phyloP scores from a whole-genome alignment of 2,113 vertebrate species.

The Chionis minor region DNA sequence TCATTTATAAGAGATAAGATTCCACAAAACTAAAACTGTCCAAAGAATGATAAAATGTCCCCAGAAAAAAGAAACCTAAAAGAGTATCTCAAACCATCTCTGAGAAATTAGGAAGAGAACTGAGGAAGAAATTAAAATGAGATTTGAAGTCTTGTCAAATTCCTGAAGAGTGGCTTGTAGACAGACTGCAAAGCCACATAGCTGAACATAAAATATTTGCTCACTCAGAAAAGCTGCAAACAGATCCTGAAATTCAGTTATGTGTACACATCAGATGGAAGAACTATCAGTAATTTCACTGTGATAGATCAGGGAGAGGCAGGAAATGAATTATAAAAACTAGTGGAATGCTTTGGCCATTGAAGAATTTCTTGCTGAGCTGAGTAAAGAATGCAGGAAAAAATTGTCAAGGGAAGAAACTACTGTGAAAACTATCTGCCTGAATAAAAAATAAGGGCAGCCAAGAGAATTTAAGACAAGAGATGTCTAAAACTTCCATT shows the following conservation, averaged over 20 bases:
- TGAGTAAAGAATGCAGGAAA: not conserved
- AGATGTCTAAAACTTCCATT: not conserved
- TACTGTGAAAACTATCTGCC: not conserved
- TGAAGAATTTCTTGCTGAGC: not conserved
- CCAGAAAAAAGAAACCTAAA: not conserved
- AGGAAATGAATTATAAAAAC: not conserved
- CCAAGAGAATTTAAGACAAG: not conserved
- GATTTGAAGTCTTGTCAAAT: not conserved
- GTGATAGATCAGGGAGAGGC: not conserved
- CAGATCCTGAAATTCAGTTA: not conserved
- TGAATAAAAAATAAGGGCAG: not conserved
- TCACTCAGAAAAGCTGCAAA: not conserved
- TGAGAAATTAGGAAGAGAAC: not conserved
- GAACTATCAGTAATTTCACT: not conserved
- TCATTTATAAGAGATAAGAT: not conserved
- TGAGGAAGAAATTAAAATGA: not conserved
- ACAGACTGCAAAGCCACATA: not conserved
- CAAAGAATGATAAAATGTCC: not conserved
- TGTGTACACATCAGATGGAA: not conserved
- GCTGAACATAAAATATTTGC: not conserved
- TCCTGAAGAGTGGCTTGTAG: not conserved
- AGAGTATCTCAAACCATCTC: not conserved
- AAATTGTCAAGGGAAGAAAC: not conserved
- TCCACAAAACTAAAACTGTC: not conserved
- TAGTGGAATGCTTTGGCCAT: not conserved